Evolutionary conservation across 2,797 vertebrate species (phyloP).

Genomic region (Pangasius krempfi): DNA sequence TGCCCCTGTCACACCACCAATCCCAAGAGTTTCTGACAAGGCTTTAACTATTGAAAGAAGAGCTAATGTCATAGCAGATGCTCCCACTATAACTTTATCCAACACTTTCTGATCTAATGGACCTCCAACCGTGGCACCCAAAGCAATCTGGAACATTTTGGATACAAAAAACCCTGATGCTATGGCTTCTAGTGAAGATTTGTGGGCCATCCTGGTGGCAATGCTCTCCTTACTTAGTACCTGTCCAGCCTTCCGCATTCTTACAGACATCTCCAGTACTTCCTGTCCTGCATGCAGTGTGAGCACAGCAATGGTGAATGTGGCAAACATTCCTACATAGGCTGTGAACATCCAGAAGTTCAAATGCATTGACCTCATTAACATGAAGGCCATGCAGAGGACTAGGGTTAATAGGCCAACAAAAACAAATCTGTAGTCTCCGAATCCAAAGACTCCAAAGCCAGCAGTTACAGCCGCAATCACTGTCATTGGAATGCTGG

Average conservation of each 20-base stretch:
- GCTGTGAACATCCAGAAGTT: conserved; percentile 56
- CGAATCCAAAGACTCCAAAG: conserved; percentile 55
- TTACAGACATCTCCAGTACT: conserved; percentile 38
- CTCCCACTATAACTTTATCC: conserved; percentile 44
- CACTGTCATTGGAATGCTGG: conserved; percentile 57
- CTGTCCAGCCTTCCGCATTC: conserved; percentile 41
- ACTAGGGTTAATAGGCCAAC: conserved; percentile 52
- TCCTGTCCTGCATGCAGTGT: conserved; percentile 59
- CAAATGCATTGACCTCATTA: conserved; percentile 42
- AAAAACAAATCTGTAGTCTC: conserved; percentile 58
- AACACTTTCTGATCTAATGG: conserved; percentile 34
- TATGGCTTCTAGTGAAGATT: conserved; percentile 52
- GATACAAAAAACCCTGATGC: conserved; percentile 53
- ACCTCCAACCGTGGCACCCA: conserved; percentile 54
- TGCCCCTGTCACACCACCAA: conserved; percentile 55
- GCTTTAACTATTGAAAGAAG: conserved; percentile 35
- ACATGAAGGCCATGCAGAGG: conserved; percentile 46
- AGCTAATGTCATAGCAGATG: conserved; percentile 19
- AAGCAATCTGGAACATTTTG: conserved; percentile 55
- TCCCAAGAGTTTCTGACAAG: conserved; percentile 36
- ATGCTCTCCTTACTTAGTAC: conserved; percentile 44
- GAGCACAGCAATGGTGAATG: conserved; percentile 53
- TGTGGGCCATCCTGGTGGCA: conserved; percentile 34
- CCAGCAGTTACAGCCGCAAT: conserved; percentile 45
- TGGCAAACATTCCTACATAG: conserved; percentile 58